Percentiles rank a stretch among this genome's conserved stretches.
phyloP scores from a whole-genome alignment of 2,797 vertebrate genomes.

The Crypturellus tataupa region DNA sequence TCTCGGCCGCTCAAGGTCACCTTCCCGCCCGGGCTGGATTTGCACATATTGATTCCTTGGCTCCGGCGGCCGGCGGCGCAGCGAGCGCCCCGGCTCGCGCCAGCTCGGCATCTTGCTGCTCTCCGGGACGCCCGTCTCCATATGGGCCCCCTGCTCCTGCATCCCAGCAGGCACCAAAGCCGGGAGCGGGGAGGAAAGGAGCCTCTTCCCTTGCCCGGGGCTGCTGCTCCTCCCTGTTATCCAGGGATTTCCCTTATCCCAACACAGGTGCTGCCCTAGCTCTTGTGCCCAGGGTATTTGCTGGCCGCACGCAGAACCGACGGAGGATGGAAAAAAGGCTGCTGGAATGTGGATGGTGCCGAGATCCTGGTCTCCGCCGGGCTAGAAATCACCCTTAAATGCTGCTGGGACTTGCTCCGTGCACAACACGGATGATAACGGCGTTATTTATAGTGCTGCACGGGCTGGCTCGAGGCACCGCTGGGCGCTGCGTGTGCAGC shows the following conservation, averaged over 20 bases:
- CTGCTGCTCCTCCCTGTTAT: not conserved
- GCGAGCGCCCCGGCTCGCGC: conserved; percentile 8
- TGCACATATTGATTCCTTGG: conserved; percentile 49
- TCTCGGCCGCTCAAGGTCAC: conserved; percentile 71
- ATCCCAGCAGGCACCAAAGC: not conserved
- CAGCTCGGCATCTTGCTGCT: conserved; percentile 22
- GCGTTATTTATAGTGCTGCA: conserved; percentile 50
- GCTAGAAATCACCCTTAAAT: conserved; percentile 14
- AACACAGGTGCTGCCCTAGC: not conserved
- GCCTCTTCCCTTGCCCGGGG: not conserved
- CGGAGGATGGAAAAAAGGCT: not conserved
- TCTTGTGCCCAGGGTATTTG: not conserved
- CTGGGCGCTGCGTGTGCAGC: not conserved
- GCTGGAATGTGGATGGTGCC: not conserved
- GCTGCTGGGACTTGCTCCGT: not conserved
- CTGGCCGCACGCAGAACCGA: not conserved
- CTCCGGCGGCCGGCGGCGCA: not conserved
- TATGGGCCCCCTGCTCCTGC: not conserved
- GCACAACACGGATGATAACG: not conserved
- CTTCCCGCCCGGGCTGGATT: conserved; percentile 34
- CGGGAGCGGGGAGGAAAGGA: not conserved
- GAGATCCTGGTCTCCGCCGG: not conserved
- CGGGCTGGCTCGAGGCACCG: not conserved
- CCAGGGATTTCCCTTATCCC: not conserved
- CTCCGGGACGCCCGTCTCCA: not conserved